Percentiles rank a stretch among this genome's conserved stretches.
phyloP scores from a whole-genome alignment of 2,888 invertebrate species.

The Arctia plantaginis region DNA sequence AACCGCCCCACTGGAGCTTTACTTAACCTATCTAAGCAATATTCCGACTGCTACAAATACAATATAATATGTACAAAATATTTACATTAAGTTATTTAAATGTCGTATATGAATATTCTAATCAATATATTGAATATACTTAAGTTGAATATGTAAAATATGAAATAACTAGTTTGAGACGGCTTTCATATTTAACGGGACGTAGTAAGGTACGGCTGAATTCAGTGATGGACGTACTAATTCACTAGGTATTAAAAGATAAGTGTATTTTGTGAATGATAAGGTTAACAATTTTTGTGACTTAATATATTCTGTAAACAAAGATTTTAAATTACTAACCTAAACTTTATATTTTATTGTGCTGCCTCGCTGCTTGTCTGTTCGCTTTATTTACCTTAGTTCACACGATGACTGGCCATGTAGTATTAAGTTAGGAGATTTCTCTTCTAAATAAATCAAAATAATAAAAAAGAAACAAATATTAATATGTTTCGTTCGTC shows the following conservation, averaged over 20 bases:
- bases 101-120: constrained; percentile 29
- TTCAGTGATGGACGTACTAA: constrained; percentile 40
- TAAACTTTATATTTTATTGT: constrained; percentile 1
- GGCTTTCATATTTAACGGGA: constrained; percentile 35
- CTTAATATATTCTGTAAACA: constrained; percentile 6
- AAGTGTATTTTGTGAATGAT: constrained; percentile 7
- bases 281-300: constrained; percentile 8
- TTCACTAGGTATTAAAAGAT: constrained; percentile 2
- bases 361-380: background rate
- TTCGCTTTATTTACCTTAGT: constrained; percentile 9
- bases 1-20: constrained; percentile 43
- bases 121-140: constrained; percentile 31
- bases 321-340: background rate
- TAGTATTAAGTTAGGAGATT: constrained; percentile 5
- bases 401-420: constrained; percentile 19
- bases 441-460: background rate
- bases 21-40: constrained; percentile 48
- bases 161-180: constrained; percentile 28
- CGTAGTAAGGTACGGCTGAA: constrained; percentile 43
- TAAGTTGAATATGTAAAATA: constrained; percentile 27
- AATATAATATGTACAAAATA: constrained; percentile 58
- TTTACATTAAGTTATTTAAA: constrained; percentile 46
- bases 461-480: constrained; percentile 3
- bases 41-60: constrained; percentile 32
- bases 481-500: constrained; percentile 27